Percentiles rank a stretch among this genome's conserved stretches.
phyloP scores from a whole-genome alignment of 2,888 invertebrate species.

The Chirona hameri region DNA sequence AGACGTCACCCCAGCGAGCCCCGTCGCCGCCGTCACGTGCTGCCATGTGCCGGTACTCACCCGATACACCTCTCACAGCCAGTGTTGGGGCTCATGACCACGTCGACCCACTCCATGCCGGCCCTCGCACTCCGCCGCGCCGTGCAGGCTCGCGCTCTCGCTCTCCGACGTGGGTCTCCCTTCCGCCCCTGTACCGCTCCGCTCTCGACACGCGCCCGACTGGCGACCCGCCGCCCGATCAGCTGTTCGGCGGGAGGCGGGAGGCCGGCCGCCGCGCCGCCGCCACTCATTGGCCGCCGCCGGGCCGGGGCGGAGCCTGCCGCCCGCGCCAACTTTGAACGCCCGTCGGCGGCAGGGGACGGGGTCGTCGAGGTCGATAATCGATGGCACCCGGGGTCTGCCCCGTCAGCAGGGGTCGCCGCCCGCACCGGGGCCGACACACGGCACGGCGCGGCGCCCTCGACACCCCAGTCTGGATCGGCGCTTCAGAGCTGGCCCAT shows the following conservation, averaged over 20 bases:
- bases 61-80: constrained; percentile 25
- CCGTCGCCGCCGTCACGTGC: background rate
- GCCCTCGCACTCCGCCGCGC: background rate
- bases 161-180: too few species aligned
- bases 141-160: too few species aligned
- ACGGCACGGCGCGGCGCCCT: too few species aligned
- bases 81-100: background rate
- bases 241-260: constrained; percentile 2
- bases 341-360: too few species aligned
- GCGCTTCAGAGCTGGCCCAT: background rate
- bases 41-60: background rate
- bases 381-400: background rate
- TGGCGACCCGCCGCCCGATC: background rate
- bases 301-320: background rate
- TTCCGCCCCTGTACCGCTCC: background rate
- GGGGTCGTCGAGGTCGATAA: constrained; percentile 23
- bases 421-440: background rate
- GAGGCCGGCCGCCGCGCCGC: background rate
- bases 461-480: too few species aligned
- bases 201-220: background rate
- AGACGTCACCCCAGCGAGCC: background rate
- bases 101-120: background rate
- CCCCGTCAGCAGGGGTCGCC: background rate
- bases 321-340: constrained; percentile 24
- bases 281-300: background rate